These are phyloP conservation scores for Hecatera dysodea DNA, from an alignment of 2,888 invertebrate genomes.

Conservation along the genomic window DNA sequence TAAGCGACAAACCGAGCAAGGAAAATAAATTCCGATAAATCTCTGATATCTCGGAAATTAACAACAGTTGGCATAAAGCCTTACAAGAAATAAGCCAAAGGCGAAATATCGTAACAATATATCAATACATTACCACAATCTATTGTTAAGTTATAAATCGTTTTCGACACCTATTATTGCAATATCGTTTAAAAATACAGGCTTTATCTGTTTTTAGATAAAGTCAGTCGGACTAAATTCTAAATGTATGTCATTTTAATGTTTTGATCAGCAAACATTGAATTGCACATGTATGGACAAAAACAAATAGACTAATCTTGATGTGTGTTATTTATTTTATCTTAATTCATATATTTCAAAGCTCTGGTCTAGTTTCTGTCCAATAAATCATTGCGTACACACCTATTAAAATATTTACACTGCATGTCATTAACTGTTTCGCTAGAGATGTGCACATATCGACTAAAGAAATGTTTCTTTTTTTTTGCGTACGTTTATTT, in stretches of 20 bases:
- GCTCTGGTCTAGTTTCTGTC: conserved; percentile 54
- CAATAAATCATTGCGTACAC: conserved; percentile 70
- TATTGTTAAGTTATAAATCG: conserved; percentile 65
- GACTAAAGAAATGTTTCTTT: not conserved
- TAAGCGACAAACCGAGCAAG: conserved; percentile 47
- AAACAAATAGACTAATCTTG: conserved; percentile 65
- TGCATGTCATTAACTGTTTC: conserved; percentile 62
- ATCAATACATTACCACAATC: conserved; percentile 60
- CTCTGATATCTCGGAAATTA: conserved; percentile 43
- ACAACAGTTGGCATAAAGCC: conserved; percentile 43
- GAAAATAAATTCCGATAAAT: conserved; percentile 51
- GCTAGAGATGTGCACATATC: conserved; percentile 43
- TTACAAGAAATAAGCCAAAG: conserved; percentile 59
- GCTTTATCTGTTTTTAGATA: conserved; percentile 55
- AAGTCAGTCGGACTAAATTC: conserved; percentile 47
- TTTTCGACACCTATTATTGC: conserved; percentile 66
- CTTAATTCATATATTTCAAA: conserved; percentile 55
- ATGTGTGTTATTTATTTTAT: conserved; percentile 62
- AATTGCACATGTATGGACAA: conserved; percentile 51
- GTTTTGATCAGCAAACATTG: conserved; percentile 63
- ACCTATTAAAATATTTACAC: conserved; percentile 73
- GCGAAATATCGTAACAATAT: conserved; percentile 58
- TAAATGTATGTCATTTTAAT: conserved; percentile 54
- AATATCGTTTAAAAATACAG: conserved; percentile 58
- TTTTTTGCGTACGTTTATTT: not conserved